Percentiles rank a stretch among this genome's conserved stretches.
These are phyloP conservation scores for Corythornis vintsioides DNA, from an alignment of 2,113 vertebrate species.

Conservation along the genomic window DNA sequence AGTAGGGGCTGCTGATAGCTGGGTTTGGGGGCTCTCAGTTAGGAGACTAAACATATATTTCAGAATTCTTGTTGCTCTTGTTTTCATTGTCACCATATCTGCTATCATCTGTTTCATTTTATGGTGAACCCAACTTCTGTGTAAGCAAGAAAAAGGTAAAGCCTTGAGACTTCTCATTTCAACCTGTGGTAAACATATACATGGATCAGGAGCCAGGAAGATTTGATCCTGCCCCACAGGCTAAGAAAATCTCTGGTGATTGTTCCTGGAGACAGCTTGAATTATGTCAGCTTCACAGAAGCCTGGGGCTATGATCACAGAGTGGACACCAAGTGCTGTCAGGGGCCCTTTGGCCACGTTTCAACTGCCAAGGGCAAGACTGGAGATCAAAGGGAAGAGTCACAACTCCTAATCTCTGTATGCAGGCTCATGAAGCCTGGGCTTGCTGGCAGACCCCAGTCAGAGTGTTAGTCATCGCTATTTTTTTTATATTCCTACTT, in stretches of 20 bases:
- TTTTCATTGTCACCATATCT: not conserved
- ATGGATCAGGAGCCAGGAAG: not conserved
- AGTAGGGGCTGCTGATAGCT: not conserved
- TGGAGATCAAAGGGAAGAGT: constrained; percentile 45
- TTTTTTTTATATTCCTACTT: constrained; percentile 10
- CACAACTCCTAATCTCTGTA: not conserved
- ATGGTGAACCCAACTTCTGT: not conserved
- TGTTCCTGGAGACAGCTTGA: constrained; percentile 24
- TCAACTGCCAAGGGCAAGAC: not conserved
- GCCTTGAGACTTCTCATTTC: not conserved
- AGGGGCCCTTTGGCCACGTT: constrained; percentile 28
- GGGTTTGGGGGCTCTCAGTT: not conserved
- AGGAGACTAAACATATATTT: not conserved
- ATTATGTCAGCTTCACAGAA: not conserved
- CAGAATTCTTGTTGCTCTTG: not conserved
- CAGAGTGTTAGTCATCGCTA: not conserved
- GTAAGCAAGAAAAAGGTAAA: not conserved
- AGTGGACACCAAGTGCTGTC: constrained; percentile 18
- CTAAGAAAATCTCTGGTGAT: not conserved
- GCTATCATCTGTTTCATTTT: not conserved
- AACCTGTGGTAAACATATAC: not conserved
- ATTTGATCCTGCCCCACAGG: not conserved
- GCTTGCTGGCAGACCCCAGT: not conserved
- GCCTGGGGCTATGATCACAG: not conserved
- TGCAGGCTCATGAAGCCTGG: constrained; percentile 6